Percentiles rank a stretch among this genome's conserved stretches.
Evolutionary conservation across 2,113 vertebrate species (phyloP).

Genomic region (Xenus cinereus): DNA sequence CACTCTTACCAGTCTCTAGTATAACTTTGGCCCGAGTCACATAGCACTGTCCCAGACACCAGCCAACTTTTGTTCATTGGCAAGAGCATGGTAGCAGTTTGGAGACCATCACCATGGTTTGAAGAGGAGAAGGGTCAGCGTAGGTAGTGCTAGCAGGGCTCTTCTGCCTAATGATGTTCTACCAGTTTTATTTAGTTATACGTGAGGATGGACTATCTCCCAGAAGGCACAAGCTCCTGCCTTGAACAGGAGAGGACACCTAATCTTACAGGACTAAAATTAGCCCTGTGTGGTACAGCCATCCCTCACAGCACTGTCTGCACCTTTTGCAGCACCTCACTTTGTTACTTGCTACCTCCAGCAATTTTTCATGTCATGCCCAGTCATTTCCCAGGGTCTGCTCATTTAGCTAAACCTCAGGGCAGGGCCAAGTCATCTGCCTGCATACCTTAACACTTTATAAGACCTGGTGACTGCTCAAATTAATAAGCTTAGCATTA

Average conservation of each 20-base stretch:
- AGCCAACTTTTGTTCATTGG: neutral
- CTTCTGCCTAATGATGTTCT: neutral
- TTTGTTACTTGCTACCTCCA: neutral
- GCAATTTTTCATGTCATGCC: neutral
- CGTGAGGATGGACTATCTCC: neutral
- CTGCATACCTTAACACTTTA: neutral
- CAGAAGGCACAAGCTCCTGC: neutral
- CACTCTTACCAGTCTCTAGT: neutral
- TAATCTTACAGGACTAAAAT: neutral
- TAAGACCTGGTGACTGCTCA: neutral
- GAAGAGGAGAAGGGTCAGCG: neutral
- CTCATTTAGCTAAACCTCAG: neutral
- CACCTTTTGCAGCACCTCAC: neutral
- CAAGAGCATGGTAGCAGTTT: neutral
- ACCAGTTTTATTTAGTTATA: neutral
- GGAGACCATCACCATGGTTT: neutral
- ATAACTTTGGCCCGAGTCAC: neutral
- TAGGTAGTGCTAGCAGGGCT: neutral
- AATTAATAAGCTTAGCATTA: neutral
- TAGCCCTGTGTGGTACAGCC: neutral
- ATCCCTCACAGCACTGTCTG: neutral
- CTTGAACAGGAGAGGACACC: neutral
- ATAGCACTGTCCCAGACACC: neutral
- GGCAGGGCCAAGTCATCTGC: neutral
- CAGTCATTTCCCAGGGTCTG: neutral